Evolutionary conservation across 2,113 vertebrate genomes (phyloP).

Genomic region (Barnardius zonarius): DNA sequence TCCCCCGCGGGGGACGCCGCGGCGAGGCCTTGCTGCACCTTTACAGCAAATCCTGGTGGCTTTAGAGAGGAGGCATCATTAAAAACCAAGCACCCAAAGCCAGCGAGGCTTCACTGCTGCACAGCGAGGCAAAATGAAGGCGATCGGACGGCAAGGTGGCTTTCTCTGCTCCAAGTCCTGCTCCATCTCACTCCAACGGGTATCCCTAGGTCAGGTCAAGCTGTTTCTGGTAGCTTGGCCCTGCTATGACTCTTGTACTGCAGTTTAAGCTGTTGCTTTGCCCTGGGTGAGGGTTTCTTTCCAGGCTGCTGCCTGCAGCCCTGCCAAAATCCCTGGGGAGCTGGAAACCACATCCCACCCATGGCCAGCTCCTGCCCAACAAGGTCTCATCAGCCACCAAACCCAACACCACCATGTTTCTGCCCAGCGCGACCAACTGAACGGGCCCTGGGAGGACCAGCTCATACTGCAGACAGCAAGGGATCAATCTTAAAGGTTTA

Average conservation of each 20-base stretch:
- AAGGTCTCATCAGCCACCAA: not conserved
- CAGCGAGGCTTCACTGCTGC: not conserved
- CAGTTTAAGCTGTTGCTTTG: not conserved
- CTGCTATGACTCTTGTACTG: fast-evolving
- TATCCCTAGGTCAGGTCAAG: too few species aligned
- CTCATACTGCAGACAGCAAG: not conserved
- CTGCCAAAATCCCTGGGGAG: not conserved
- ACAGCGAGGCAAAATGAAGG: not conserved
- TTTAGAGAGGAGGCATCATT: fast-evolving
- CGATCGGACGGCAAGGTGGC: fast-evolving
- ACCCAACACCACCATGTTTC: not conserved
- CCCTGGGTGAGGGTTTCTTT: not conserved
- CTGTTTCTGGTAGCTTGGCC: not conserved
- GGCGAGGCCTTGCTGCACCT: not conserved
- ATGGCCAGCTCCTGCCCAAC: not conserved
- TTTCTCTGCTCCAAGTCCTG: not conserved
- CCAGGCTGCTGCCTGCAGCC: not conserved
- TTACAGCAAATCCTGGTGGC: not conserved
- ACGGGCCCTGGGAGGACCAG: not conserved
- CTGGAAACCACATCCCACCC: fast-evolving
- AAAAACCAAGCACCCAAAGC: not conserved
- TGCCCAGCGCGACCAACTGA: fast-evolving
- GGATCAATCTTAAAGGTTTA: not conserved
- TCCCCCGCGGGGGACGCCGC: not conserved
- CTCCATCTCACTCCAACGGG: not conserved